Evolutionary conservation across 2,797 vertebrate genomes (phyloP), one percentile per base, ranked within the genome.

Genomic region (Glossophaga mutica): DNA sequence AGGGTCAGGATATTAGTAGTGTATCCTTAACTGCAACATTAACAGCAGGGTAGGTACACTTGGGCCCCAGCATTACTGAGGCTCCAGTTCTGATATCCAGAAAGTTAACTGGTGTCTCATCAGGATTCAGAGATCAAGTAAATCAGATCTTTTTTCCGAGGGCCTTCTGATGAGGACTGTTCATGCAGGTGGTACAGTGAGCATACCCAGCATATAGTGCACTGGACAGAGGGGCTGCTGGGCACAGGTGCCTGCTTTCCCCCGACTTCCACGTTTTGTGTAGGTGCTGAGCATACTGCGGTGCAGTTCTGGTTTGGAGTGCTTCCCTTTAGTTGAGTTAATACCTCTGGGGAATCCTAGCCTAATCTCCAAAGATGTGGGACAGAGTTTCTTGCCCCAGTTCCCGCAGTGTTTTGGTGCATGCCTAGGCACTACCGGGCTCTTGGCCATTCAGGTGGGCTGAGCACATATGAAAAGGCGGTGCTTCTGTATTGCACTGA

Each of bases 41-140:
- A 10, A 14, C 0, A 21, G 12, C 68, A 59, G 12, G 0, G 42
- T 26, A 73, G 32, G 52, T 32, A 6, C 0, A 1, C 32, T 52
- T 73, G 57, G 34, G 39, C 70, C 26, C 44, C 22, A 76, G 70
- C 32, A 26, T 52, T 88, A 71, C 77, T 85, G 44, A 95, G 26
- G 29, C 76, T 94, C 46, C 50, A 85, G 0, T 91, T 87, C 94
- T 90, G 48, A 46, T 82, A 91, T 34, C 79, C 24, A 68, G 32
- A 29, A 91, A 71, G 34, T 96, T 94, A 90, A 81, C 24, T 78
- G n/a, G 37, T 87, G 91, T 92, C 37, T 95, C n/a, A 55, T 79
- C 48, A 92, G 73, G 89, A 94, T 73, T 91, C 90, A 93, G 83
- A 96, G 52, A 94, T 73, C 11, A 94, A 83, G 55, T 52, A 65